Base-by-base conservation (phyloP, 2,113 vertebrate species). In the Eretmochelys imbricata region DNA sequence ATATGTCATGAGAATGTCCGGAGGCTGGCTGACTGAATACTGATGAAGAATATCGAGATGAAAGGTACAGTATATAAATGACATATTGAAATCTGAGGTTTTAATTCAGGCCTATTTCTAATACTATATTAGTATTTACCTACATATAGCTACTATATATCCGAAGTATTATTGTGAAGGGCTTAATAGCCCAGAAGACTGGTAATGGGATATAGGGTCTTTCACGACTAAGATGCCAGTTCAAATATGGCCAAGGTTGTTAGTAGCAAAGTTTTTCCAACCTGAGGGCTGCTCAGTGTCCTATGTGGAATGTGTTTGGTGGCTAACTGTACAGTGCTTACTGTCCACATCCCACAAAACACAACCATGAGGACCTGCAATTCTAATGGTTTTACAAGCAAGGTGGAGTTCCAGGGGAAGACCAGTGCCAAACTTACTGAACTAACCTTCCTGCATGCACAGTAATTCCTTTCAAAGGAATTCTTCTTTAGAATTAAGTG, bases 401-500 rank as follows among this genome's bases (percentile, higher is more conserved):
- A 72, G 25, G 85, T 80, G 19, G 54, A 10, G 81, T n/a, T 57
- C 31, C 3, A 84, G 3, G 75, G 55, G 72, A 55, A 62, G 49
- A 46, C 27, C 53, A 59, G 49, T 93, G 35, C 65, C 12, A 85
- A 7, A 42, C 31, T 19, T 75, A 42, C 38, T 13, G 27, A 10
- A 9, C 35, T 19, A 42, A 46, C 53, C 49, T 88, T 59, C 42
- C 62, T 50, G 24, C 17, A 20, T 6, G 80, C 57, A 5, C 27
- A 88, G 5, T 20, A 10, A 42, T 90, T 93, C 84, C 80, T 84
- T 93, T 59, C 50, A 76, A 46, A 51, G 84, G 48, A 86, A 85
- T 87, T 90, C 11, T 62, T 90, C 93, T 95, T 65, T 59, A 94
- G 50, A 87, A 80, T 87, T 87, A 59, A 87, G 48, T 14, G 16